These are phyloP conservation scores for Temnothorax nylanderi DNA, from an alignment of 1,140 invertebrate genomes.

Conservation along the genomic window DNA sequence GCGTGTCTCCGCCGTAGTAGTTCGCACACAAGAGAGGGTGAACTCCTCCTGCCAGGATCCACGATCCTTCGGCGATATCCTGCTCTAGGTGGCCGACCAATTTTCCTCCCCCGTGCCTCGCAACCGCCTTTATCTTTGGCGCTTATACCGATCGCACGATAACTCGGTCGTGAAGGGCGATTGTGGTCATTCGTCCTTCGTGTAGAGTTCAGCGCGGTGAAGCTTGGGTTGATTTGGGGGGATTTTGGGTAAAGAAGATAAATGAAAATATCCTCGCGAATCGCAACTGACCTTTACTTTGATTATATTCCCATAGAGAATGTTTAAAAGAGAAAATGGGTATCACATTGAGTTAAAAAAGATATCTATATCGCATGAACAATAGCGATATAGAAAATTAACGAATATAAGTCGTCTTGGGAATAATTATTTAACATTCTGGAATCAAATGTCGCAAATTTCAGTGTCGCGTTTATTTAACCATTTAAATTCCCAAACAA, in stretches of 20 bases:
- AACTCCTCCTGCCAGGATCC: slow-evolving; percentile 57
- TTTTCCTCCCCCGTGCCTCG: slow-evolving; percentile 54
- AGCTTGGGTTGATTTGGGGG: slow-evolving; percentile 30
- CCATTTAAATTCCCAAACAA: slow-evolving; percentile 10
- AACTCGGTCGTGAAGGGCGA: slow-evolving; percentile 72
- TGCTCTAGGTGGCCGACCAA: slow-evolving; percentile 70
- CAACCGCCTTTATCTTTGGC: slow-evolving; percentile 66
- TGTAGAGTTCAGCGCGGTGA: slow-evolving; percentile 23
- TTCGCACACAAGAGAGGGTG: slow-evolving; percentile 28
- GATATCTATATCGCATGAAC: background rate
- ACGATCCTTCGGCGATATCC: slow-evolving; percentile 73
- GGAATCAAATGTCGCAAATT: background rate
- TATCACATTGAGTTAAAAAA: background rate
- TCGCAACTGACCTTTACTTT: background rate
- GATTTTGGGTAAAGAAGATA: slow-evolving; percentile 23
- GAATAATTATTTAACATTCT: slow-evolving; percentile 3
- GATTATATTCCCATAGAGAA: background rate
- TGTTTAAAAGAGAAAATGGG: background rate
- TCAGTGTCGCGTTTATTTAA: slow-evolving; percentile 11
- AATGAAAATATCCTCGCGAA: slow-evolving; percentile 48
- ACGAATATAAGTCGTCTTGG: background rate
- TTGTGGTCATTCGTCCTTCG: slow-evolving; percentile 41
- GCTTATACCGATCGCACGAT: slow-evolving; percentile 70
- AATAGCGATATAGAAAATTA: background rate
- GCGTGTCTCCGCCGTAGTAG: slow-evolving; percentile 44